Evolutionary conservation across 2,113 vertebrate genomes (phyloP).

Genomic region (Asarcornis scutulata): DNA sequence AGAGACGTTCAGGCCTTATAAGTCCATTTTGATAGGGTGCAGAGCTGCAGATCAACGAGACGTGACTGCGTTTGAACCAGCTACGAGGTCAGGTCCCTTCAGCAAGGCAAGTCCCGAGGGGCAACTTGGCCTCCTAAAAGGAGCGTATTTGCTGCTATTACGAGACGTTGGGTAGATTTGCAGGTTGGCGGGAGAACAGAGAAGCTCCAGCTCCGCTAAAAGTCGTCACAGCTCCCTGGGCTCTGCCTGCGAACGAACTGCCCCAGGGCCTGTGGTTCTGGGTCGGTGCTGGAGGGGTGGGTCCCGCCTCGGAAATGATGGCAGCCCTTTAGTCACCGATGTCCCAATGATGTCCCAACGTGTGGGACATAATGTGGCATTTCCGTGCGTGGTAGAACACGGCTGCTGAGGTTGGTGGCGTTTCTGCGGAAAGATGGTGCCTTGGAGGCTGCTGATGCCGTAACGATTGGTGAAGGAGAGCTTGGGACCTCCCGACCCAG

Average conservation of each 20-base stretch:
- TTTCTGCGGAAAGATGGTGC: neutral
- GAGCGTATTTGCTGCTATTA: neutral
- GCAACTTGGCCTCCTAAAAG: neutral
- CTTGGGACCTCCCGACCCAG: neutral
- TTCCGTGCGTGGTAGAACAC: neutral
- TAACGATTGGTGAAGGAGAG: accelerated
- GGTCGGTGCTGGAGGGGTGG: neutral
- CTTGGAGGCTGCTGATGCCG: accelerated
- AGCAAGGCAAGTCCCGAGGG: neutral
- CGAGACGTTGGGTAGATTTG: neutral
- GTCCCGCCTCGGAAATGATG: accelerated
- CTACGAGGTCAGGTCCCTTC: neutral
- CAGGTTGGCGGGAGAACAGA: neutral
- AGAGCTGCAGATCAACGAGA: neutral
- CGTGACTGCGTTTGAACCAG: neutral
- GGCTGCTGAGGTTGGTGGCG: neutral
- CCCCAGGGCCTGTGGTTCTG: neutral
- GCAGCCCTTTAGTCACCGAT: neutral
- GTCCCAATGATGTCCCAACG: neutral
- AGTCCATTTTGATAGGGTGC: neutral
- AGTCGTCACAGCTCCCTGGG: accelerated
- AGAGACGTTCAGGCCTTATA: neutral
- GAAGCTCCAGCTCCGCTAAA: neutral
- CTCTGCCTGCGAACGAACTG: neutral
- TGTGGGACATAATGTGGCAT: neutral